Evolutionary conservation across 2,888 invertebrate species (phyloP).

Genomic region (Eupeodes latifasciatus): DNA sequence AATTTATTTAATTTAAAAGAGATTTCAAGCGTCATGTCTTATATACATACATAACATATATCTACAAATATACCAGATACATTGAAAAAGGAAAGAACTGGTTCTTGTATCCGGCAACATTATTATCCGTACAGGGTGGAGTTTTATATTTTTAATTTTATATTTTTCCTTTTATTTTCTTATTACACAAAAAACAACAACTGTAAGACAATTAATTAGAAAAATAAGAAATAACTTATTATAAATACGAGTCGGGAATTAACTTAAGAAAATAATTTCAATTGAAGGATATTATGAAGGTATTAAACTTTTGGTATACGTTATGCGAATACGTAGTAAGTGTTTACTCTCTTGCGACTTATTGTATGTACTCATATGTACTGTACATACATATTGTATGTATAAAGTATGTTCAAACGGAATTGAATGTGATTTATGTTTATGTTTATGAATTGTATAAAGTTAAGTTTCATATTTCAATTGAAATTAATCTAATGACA

Average conservation of each 20-base stretch:
- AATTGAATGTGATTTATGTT: constrained; percentile 29
- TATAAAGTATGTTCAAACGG: too few relatives aligned
- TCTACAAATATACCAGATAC: neutral
- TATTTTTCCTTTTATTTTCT: constrained; percentile 27
- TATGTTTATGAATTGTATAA: neutral
- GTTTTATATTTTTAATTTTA: neutral
- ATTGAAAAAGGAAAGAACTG: constrained; percentile 47
- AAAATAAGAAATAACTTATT: neutral
- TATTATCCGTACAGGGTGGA: constrained; percentile 36
- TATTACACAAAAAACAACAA: neutral
- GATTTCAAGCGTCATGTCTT: constrained; percentile 34
- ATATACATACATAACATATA: neutral
- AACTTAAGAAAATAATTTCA: constrained; percentile 37
- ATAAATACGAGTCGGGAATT: constrained; percentile 33
- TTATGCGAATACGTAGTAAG: neutral
- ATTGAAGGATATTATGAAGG: constrained; percentile 35
- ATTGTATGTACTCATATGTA: too few relatives aligned
- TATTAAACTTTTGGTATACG: neutral
- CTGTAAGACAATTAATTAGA: constrained; percentile 40
- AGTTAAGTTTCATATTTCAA: constrained; percentile 19
- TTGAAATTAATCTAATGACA: constrained; percentile 30
- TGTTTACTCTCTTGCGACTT: neutral
- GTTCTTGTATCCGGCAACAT: constrained; percentile 68
- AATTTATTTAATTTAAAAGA: constrained; percentile 39
- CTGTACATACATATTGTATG: too few relatives aligned